Evolutionary conservation across 2,113 vertebrate genomes (phyloP).

Genomic region (Athene noctua): DNA sequence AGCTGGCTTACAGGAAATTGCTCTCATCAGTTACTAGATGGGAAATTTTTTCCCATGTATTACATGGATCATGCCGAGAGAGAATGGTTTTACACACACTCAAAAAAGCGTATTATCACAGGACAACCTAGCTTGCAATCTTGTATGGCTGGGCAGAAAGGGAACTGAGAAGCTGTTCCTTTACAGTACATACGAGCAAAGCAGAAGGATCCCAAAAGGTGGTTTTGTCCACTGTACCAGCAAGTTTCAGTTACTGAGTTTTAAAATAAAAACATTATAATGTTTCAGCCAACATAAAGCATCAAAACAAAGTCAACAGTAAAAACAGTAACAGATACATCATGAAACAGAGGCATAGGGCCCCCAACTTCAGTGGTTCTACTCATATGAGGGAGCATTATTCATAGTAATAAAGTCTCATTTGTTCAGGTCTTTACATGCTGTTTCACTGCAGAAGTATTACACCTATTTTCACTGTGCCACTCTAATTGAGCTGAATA

Average conservation of each 20-base stretch:
- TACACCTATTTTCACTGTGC: background rate
- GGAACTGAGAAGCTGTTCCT: background rate
- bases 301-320: background rate
- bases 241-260: background rate
- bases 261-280: background rate
- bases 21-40: constrained; percentile 52
- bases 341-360: background rate
- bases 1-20: constrained; percentile 64
- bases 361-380: background rate
- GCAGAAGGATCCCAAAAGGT: background rate
- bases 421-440: background rate
- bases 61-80: background rate
- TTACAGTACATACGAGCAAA: background rate
- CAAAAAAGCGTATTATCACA: background rate
- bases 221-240: background rate
- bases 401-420: background rate
- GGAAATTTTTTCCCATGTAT: constrained; percentile 33
- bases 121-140: background rate
- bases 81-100: background rate
- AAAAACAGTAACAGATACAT: background rate
- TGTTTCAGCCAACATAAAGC: background rate
- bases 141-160: background rate
- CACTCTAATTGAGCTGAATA: constrained; percentile 30
- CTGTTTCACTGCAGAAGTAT: background rate
- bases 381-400: background rate